Evolutionary conservation across 2,113 vertebrate species (phyloP).

Genomic region (Setophaga petechia): DNA sequence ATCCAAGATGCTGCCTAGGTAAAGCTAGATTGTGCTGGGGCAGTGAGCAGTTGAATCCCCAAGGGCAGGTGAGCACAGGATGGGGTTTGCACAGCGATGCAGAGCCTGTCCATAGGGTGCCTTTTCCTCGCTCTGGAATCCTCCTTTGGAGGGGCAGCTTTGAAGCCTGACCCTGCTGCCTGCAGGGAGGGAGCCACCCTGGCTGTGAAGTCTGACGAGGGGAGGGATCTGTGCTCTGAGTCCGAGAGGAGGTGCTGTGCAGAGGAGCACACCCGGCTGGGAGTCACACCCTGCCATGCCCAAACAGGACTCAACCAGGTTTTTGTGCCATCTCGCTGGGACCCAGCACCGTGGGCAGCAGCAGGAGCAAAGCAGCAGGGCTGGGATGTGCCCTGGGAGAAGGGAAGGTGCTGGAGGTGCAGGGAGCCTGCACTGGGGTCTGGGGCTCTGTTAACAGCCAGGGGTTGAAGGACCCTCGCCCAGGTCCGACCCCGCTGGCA

Average conservation of each 20-base stretch:
- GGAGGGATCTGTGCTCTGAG: background rate
- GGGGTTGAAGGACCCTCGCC: background rate
- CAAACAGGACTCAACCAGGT: accelerated
- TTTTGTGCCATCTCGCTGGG: background rate
- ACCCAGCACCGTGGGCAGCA: accelerated
- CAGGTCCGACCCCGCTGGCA: accelerated
- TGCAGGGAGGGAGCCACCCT: background rate
- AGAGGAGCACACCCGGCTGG: background rate
- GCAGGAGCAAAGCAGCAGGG: accelerated
- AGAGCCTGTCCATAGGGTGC: background rate
- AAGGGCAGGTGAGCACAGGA: background rate
- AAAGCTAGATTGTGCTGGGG: background rate
- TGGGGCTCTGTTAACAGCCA: accelerated
- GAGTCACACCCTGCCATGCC: background rate
- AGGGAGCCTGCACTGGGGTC: background rate
- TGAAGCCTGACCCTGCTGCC: background rate
- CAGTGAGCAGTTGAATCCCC: background rate
- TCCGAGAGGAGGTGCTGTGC: background rate
- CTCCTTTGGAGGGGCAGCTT: background rate
- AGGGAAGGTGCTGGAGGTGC: background rate
- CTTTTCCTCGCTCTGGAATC: background rate
- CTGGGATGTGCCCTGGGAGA: background rate
- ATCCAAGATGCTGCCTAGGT: background rate
- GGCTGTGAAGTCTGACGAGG: background rate
- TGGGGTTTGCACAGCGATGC: background rate